Percentiles rank a stretch among this genome's conserved stretches.
These are phyloP conservation scores for Vimba vimba DNA, from an alignment of 2,113 vertebrate genomes.

Conservation along the genomic window DNA sequence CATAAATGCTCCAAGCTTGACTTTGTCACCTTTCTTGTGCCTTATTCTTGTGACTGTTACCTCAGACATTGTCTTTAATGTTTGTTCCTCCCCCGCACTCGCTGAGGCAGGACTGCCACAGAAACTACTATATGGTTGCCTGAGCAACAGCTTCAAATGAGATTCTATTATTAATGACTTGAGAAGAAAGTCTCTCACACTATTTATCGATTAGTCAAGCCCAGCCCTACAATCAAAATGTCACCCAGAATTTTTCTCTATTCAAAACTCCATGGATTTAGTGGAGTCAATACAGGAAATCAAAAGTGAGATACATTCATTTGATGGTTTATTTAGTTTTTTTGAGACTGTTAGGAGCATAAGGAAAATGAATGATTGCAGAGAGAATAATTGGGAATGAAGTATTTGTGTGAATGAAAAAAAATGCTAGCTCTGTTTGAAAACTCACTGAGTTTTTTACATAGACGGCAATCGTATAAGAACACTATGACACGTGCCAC, in stretches of 20 bases:
- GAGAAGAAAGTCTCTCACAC: slow-evolving; percentile 43
- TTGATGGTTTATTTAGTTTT: neutral
- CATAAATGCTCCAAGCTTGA: neutral
- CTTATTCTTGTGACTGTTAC: neutral
- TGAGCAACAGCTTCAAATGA: slow-evolving; percentile 41
- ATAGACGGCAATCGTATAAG: too few relatives aligned
- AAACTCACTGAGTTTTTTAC: too few relatives aligned
- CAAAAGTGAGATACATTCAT: neutral
- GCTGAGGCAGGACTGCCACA: neutral
- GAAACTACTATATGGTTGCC: slow-evolving; percentile 35
- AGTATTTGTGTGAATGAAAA: neutral
- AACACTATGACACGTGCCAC: too few relatives aligned
- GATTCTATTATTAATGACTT: slow-evolving; percentile 40
- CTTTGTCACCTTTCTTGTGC: slow-evolving; percentile 2
- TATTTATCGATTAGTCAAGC: slow-evolving; percentile 42
- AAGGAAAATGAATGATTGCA: neutral
- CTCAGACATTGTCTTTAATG: neutral
- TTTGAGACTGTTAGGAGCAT: neutral
- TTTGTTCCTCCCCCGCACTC: slow-evolving; percentile 8
- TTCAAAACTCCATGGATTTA: slow-evolving; percentile 12
- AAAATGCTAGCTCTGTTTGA: neutral
- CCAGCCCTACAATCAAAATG: slow-evolving; percentile 16
- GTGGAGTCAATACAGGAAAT: neutral
- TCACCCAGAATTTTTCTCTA: slow-evolving; percentile 20
- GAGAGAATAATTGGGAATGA: neutral